A percentile compares a stretch with the other conserved stretches of the same genome.
These are phyloP conservation scores for Arrhopalites spinosus DNA, from an alignment of 2,888 invertebrate species.

Conservation along the genomic window DNA sequence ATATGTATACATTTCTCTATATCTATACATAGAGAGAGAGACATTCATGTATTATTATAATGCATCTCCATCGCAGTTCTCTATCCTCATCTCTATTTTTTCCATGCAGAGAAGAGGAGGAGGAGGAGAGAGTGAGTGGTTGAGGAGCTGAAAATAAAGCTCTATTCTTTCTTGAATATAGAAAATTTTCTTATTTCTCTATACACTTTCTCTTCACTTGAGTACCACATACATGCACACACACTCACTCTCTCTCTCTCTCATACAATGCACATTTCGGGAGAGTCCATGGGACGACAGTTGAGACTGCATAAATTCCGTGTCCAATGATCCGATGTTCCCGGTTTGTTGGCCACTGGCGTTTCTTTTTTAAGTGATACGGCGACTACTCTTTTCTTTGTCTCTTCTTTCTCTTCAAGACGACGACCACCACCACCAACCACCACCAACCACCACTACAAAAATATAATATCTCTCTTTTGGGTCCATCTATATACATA, in stretches of 20 bases:
- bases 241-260: not conserved
- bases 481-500: no score
- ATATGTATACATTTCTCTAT: not conserved
- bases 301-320: conserved; percentile 55
- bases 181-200: not conserved
- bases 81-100: no score
- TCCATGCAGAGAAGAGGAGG: not conserved
- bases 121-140: not conserved
- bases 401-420: not conserved
- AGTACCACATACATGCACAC: no score
- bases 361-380: conserved; percentile 11
- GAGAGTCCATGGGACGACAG: conserved; percentile 29
- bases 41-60: not conserved
- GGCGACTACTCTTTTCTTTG: not conserved
- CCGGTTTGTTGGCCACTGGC: conserved; percentile 50
- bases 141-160: conserved; percentile 29
- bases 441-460: not conserved
- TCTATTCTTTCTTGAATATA: conserved; percentile 11
- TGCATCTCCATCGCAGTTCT: not conserved
- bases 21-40: not conserved
- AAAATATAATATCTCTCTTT: no score
- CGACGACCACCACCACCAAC: not conserved
- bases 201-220: no score
- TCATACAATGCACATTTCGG: conserved; percentile 2
- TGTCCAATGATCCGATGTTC: conserved; percentile 56